A percentile compares a stretch with the other conserved stretches of the same genome.
Conservation (phyloP, 1,140 invertebrate genomes). For the Lepidostoma basale region DNA sequence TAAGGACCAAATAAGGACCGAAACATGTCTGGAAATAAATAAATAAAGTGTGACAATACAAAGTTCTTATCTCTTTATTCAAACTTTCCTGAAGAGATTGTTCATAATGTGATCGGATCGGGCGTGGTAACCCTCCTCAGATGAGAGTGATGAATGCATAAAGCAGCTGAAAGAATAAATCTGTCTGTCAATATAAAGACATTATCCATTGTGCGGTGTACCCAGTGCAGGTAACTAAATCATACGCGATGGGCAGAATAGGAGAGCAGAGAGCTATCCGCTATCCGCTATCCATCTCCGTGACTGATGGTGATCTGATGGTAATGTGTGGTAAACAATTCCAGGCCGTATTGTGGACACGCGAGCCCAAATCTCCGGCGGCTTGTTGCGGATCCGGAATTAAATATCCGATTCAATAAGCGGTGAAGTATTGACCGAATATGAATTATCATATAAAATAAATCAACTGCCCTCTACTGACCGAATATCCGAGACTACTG, state of each 20-base stretch:
- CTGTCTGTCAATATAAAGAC: neutral
- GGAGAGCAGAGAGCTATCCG: neutral
- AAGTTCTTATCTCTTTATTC: no score
- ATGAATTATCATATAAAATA: slow-evolving; percentile 31
- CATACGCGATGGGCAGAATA: neutral
- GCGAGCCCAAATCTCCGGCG: slow-evolving; percentile 6
- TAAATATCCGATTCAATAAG: slow-evolving; percentile 37
- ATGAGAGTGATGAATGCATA: no score
- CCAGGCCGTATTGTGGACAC: slow-evolving; percentile 30
- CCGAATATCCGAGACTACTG: slow-evolving; percentile 19
- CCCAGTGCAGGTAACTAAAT: slow-evolving; percentile 20
- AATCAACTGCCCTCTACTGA: slow-evolving; percentile 6
- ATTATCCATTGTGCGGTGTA: neutral
- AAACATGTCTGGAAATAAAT: no score
- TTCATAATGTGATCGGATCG: no score
- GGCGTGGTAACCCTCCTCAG: no score
- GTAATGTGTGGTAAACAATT: slow-evolving; percentile 42
- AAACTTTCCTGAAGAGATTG: no score
- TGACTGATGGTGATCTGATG: slow-evolving; percentile 42
- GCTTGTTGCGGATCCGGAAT: slow-evolving; percentile 13
- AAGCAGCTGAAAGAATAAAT: no score
- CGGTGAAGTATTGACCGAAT: slow-evolving; percentile 23
- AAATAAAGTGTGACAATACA: no score
- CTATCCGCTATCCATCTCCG: slow-evolving; percentile 18
- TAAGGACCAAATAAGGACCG: no score